These are phyloP conservation scores for Clinocottus analis DNA, from an alignment of 2,113 vertebrate genomes.

Conservation along the genomic window DNA sequence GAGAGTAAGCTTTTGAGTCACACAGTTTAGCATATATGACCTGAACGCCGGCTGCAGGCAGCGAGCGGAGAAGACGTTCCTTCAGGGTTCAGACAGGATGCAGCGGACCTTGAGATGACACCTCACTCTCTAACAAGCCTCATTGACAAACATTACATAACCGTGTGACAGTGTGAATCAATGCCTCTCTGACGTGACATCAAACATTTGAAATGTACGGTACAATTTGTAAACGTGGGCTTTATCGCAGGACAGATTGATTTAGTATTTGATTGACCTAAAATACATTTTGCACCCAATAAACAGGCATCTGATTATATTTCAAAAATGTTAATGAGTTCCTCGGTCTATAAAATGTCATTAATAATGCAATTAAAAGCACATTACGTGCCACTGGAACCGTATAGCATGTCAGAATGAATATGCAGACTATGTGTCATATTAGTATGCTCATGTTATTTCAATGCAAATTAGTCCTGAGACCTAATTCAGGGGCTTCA, in stretches of 20 bases:
- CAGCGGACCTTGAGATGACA: slow-evolving; percentile 7
- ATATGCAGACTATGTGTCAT: background rate
- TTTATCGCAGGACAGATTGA: background rate
- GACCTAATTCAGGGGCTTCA: background rate
- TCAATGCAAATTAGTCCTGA: slow-evolving; percentile 19
- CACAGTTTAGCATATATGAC: slow-evolving; percentile 51
- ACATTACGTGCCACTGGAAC: slow-evolving; percentile 15
- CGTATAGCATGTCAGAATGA: background rate
- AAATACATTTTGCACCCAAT: slow-evolving; percentile 1
- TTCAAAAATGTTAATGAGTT: slow-evolving; percentile 16
- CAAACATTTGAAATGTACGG: background rate
- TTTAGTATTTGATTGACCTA: background rate
- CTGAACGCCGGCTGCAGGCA: slow-evolving; percentile 37
- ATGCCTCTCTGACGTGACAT: background rate
- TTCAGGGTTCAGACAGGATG: slow-evolving; percentile 4
- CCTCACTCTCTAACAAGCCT: background rate
- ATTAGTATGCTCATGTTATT: slow-evolving; percentile 14
- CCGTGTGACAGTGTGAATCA: background rate
- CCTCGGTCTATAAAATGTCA: slow-evolving; percentile 9
- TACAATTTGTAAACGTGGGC: background rate
- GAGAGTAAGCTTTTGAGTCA: slow-evolving; percentile 61
- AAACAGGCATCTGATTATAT: background rate
- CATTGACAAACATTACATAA: background rate
- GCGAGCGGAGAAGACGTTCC: slow-evolving; percentile 2
- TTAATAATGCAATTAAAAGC: slow-evolving; percentile 47